Percentiles rank a stretch among this genome's conserved stretches.
Evolutionary conservation across 2,113 vertebrate genomes (phyloP).

Genomic region (Corythornis madagascariensis): DNA sequence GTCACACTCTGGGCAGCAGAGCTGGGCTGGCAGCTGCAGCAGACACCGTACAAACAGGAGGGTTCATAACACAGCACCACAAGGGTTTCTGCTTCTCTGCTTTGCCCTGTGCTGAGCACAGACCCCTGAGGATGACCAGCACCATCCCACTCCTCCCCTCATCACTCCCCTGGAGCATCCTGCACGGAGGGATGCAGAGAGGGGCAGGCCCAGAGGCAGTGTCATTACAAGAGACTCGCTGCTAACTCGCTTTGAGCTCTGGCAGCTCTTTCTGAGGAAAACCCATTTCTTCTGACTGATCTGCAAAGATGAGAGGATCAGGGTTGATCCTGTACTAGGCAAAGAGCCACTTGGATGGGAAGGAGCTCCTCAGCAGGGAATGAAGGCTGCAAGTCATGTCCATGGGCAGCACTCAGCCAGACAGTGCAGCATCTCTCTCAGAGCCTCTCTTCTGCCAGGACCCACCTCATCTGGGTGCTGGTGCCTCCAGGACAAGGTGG

Average conservation of each 20-base stretch:
- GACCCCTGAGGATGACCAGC: not conserved
- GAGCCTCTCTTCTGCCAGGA: not conserved
- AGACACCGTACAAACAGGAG: accelerated
- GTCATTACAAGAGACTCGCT: accelerated
- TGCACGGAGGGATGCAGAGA: not conserved
- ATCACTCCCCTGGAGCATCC: accelerated
- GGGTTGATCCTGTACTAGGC: not conserved
- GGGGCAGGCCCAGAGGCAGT: not conserved
- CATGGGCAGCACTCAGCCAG: not conserved
- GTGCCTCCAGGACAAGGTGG: not conserved
- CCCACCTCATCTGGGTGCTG: not conserved
- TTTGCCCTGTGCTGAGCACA: not conserved
- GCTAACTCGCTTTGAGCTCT: not conserved
- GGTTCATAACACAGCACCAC: not conserved
- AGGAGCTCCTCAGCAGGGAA: not conserved
- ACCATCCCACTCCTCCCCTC: not conserved
- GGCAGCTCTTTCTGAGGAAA: not conserved
- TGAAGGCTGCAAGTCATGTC: not conserved
- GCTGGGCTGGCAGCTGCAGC: not conserved
- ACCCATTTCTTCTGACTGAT: not conserved
- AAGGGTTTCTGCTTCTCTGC: not conserved
- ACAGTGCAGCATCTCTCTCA: accelerated
- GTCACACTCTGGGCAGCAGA: not conserved
- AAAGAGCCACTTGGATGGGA: not conserved
- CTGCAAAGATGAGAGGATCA: not conserved